Percentiles rank a stretch among this genome's conserved stretches.
phyloP scores from a whole-genome alignment of 2,113 vertebrate species.

The Sterrhoptilus dennistouni region DNA sequence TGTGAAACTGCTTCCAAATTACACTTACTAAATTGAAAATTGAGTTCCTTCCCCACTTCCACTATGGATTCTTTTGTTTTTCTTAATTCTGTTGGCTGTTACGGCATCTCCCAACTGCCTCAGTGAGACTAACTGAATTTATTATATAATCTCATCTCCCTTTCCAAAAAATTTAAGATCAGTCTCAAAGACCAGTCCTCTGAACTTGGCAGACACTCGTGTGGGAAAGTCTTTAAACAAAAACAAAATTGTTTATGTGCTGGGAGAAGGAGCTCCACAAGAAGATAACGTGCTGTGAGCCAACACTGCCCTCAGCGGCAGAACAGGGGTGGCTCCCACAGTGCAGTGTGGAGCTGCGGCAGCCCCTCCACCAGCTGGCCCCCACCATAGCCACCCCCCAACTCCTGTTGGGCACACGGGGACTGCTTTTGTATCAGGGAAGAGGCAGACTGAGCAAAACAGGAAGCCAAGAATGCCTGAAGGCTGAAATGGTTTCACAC shows the following conservation, averaged over 20 bases:
- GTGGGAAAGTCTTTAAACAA: constrained; percentile 82
- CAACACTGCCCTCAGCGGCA: constrained; percentile 71
- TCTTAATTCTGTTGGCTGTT: constrained; percentile 14
- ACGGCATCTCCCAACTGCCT: constrained; percentile 42
- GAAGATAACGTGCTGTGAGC: constrained; percentile 64
- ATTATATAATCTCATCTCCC: constrained; percentile 75
- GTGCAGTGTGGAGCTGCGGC: neutral
- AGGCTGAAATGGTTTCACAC: neutral
- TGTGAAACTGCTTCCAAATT: neutral
- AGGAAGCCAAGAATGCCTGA: neutral
- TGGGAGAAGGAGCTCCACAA: constrained; percentile 69
- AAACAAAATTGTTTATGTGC: constrained; percentile 79
- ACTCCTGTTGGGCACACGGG: fast-evolving
- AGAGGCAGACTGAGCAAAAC: neutral
- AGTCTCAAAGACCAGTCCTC: constrained; percentile 73
- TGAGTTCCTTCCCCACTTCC: neutral
- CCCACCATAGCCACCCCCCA: neutral
- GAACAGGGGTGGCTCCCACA: constrained; percentile 16
- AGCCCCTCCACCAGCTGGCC: neutral
- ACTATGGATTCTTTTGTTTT: neutral
- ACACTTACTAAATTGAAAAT: neutral
- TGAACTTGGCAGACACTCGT: constrained; percentile 77
- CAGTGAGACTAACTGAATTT: constrained; percentile 45
- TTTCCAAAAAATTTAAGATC: constrained; percentile 74
- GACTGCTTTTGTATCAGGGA: neutral